Conservation (phyloP, 1,140 invertebrate genomes). For the Centruroides vittatus region DNA sequence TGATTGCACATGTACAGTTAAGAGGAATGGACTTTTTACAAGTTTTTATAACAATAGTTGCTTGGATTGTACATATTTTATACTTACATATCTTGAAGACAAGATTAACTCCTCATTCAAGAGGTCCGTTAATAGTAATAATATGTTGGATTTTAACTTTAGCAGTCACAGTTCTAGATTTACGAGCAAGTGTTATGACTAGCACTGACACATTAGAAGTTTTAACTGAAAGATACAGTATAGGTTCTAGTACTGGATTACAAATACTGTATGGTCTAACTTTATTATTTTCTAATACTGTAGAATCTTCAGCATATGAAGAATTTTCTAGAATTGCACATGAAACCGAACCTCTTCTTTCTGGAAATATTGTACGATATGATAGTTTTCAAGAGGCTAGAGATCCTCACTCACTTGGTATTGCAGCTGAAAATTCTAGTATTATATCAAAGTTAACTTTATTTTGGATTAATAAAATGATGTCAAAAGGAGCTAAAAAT, state of each 20-base stretch:
- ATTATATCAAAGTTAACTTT: conserved; percentile 62
- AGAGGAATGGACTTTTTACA: conserved; percentile 51
- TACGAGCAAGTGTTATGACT: conserved; percentile 26
- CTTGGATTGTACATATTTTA: conserved; percentile 62
- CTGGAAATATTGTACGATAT: conserved; percentile 30
- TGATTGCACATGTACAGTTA: conserved; percentile 13
- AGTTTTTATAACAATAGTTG: conserved; percentile 45
- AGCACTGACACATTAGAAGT: conserved; percentile 22
- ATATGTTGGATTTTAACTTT: conserved; percentile 46
- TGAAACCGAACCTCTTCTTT: conserved; percentile 28
- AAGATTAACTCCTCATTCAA: conserved; percentile 39
- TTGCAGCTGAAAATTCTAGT: conserved; percentile 48
- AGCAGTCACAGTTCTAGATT: conserved; percentile 41
- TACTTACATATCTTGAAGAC: conserved; percentile 50
- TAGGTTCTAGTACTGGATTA: conserved; percentile 20
- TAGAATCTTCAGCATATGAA: conserved; percentile 19
- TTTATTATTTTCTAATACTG: conserved; percentile 21
- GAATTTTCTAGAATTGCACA: conserved; percentile 20
- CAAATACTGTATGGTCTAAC: conserved; percentile 25
- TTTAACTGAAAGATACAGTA: conserved; percentile 27
- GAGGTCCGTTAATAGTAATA: conserved; percentile 52
- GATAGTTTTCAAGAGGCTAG: conserved; percentile 45
- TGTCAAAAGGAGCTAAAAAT: conserved; percentile 58
- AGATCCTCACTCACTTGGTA: conserved; percentile 4
- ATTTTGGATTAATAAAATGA: conserved; percentile 71